These are phyloP conservation scores for Oryzias sinensis DNA, from an alignment of 2,797 vertebrate genomes.

Conservation along the genomic window DNA sequence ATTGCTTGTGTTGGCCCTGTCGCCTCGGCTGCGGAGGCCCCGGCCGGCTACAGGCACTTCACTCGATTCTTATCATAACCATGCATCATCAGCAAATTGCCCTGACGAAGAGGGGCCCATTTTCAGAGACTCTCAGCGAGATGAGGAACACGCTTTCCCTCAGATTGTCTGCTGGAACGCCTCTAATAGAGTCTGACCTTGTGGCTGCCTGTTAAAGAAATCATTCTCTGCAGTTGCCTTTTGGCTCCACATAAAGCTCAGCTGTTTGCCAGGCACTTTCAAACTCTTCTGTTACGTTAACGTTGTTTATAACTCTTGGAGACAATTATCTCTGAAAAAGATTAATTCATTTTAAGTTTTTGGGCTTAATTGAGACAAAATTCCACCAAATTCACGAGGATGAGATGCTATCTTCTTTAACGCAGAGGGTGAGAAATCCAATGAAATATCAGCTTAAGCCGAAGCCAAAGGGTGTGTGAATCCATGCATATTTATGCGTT, in stretches of 20 bases:
- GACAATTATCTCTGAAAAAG: too few species aligned
- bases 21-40: conserved; percentile 28
- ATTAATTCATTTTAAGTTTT: too few species aligned
- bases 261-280: conserved; percentile 19
- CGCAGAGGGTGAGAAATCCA: conserved; percentile 25
- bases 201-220: conserved; percentile 45
- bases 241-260: conserved; percentile 18
- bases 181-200: conserved; percentile 67
- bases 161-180: conserved; percentile 55
- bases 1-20: conserved; percentile 60
- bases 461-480: conserved; percentile 36
- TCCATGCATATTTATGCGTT: conserved; percentile 51
- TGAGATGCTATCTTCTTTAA: conserved; percentile 7
- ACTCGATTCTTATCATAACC: conserved; percentile 69
- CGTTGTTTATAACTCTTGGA: too few species aligned
- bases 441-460: conserved; percentile 44
- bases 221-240: conserved; percentile 32
- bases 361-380: too few species aligned
- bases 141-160: conserved; percentile 46
- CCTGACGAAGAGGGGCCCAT: conserved; percentile 57
- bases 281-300: neutral
- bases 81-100: conserved; percentile 69
- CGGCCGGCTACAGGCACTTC: conserved; percentile 46
- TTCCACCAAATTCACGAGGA: neutral
- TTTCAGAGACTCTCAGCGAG: conserved; percentile 49